phyloP scores from a whole-genome alignment of 2,797 vertebrate genomes.

The Spea hammondii region DNA sequence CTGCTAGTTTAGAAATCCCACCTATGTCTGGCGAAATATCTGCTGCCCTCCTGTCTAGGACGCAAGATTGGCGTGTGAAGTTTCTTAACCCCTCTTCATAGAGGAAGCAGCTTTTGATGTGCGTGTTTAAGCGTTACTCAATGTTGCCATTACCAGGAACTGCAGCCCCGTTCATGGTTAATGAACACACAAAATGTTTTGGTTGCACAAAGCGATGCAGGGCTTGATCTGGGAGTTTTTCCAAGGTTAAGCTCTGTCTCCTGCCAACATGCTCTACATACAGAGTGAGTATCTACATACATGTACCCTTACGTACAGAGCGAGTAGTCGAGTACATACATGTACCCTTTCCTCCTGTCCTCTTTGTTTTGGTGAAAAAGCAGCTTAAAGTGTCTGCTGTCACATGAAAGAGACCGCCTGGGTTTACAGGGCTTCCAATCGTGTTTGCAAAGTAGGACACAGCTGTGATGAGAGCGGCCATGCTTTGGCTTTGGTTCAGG shows the following conservation, averaged over 20 bases:
- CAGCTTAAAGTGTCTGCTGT: slow-evolving; percentile 3
- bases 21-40: slow-evolving; percentile 33
- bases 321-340: too few species aligned
- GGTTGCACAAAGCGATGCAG: neutral
- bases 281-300: neutral
- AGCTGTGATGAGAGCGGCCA: slow-evolving; percentile 1
- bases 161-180: too few species aligned
- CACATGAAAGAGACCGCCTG: neutral
- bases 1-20: slow-evolving; percentile 43
- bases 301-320: neutral
- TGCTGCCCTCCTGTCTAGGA: slow-evolving; percentile 4
- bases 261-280: neutral
- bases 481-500: slow-evolving; percentile 4
- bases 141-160: too few species aligned
- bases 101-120: neutral
- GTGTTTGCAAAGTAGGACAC: slow-evolving; percentile 11
- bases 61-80: slow-evolving; percentile 16
- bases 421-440: too few species aligned
- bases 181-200: too few species aligned
- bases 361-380: neutral
- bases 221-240: neutral
- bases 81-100: neutral
- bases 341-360: neutral
- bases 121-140: neutral
- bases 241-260: neutral